Percentiles rank a stretch among this genome's conserved stretches.
These are phyloP conservation scores for Styela plicata DNA, from an alignment of 23 tunicate species.

Conservation along the genomic window DNA sequence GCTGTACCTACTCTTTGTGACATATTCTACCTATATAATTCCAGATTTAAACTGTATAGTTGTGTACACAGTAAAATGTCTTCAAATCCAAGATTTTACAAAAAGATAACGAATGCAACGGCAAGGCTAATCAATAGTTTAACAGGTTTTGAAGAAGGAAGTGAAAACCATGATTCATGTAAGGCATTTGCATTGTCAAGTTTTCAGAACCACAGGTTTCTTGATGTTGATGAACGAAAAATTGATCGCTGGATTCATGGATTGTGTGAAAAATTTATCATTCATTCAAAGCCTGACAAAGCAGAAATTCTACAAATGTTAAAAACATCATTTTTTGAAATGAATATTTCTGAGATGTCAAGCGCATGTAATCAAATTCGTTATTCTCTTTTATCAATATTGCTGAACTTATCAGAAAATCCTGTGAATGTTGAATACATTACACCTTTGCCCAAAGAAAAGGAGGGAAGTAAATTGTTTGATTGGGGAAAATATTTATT, in stretches of 20 bases:
- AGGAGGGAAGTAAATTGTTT: conserved; percentile 11
- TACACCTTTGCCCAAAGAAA: neutral
- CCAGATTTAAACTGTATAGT: too few species aligned
- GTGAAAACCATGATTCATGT: conserved; percentile 65
- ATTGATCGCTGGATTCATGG: conserved; percentile 49
- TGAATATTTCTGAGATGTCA: conserved; percentile 23
- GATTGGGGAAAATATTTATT: conserved; percentile 71
- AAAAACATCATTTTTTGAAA: conserved; percentile 25
- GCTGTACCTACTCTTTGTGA: too few species aligned
- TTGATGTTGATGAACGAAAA: conserved; percentile 53
- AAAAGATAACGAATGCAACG: conserved; percentile 34
- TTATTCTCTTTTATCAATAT: conserved; percentile 37
- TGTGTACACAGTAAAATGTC: conserved; percentile 12
- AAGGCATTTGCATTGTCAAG: conserved; percentile 65
- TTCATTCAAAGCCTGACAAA: conserved; percentile 74
- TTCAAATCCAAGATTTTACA: conserved; percentile 43
- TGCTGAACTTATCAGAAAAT: conserved; percentile 47
- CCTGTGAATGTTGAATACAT: conserved; percentile 39
- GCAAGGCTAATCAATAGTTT: conserved; percentile 38
- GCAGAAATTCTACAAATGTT: conserved; percentile 31
- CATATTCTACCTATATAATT: too few species aligned
- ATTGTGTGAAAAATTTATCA: conserved; percentile 56
- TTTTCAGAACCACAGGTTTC: conserved; percentile 57
- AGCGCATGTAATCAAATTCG: conserved; percentile 51
- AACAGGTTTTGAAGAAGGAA: conserved; percentile 50